Conservation (phyloP, 2,888 invertebrate species). For the Sphaerophoria taeniata region DNA sequence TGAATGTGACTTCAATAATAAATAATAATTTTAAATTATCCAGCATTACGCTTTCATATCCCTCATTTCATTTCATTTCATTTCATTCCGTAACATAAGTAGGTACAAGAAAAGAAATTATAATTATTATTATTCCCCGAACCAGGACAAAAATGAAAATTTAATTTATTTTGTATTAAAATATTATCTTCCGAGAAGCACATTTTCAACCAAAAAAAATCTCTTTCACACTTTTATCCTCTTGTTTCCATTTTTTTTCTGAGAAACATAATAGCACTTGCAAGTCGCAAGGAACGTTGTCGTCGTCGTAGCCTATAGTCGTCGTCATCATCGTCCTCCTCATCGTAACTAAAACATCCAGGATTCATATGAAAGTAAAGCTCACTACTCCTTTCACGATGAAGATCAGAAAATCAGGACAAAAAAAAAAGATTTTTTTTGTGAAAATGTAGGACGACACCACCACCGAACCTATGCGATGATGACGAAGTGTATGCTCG, state of each 20-base stretch:
- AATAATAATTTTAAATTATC: too few relatives aligned
- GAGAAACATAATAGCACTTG: too few relatives aligned
- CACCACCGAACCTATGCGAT: too few relatives aligned
- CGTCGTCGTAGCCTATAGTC: too few relatives aligned
- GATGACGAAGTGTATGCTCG: not conserved
- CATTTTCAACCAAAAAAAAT: not conserved
- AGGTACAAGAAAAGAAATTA: too few relatives aligned
- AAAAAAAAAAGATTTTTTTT: constrained; percentile 1
- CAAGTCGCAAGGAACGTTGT: too few relatives aligned
- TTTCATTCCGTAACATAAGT: too few relatives aligned
- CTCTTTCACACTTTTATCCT: not conserved
- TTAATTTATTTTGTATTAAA: not conserved
- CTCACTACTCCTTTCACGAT: constrained; percentile 1
- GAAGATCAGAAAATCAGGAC: not conserved
- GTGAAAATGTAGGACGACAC: not conserved
- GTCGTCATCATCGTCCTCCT: too few relatives aligned
- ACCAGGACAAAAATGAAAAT: not conserved
- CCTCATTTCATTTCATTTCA: too few relatives aligned
- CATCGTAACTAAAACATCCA: not conserved
- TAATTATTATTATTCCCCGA: not conserved
- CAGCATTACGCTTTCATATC: too few relatives aligned
- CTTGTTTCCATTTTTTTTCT: not conserved
- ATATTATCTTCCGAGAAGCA: not conserved
- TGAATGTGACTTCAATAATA: too few relatives aligned
- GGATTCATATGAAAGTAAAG: not conserved